Evolutionary conservation across 2,113 vertebrate genomes (phyloP).

Genomic region (Regulus satrapa): DNA sequence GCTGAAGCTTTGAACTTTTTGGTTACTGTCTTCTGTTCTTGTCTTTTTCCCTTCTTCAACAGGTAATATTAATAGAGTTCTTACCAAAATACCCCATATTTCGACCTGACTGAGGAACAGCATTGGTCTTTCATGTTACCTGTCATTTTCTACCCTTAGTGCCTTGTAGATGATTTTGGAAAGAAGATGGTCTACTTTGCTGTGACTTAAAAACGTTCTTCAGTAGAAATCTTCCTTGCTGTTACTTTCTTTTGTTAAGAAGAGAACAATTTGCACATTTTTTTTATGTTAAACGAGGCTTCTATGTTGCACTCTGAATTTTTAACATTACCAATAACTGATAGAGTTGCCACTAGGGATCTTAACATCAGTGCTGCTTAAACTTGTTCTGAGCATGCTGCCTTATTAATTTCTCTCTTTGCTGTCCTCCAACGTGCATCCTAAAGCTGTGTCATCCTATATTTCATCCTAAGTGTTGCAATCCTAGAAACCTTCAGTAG

Average conservation of each 20-base stretch:
- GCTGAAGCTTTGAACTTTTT: slow-evolving; percentile 5
- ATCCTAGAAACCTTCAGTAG: slow-evolving; percentile 64
- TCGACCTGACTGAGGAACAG: slow-evolving; percentile 91
- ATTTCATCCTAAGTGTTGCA: slow-evolving; percentile 62
- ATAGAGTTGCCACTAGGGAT: slow-evolving; percentile 69
- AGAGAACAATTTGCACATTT: slow-evolving; percentile 93
- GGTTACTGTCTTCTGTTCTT: slow-evolving; percentile 60
- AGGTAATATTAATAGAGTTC: slow-evolving; percentile 99
- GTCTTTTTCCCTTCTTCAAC: slow-evolving; percentile 63
- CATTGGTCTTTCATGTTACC: slow-evolving; percentile 75
- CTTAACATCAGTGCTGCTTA: slow-evolving; percentile 73
- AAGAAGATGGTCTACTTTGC: slow-evolving; percentile 85
- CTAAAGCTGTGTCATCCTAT: slow-evolving; percentile 23
- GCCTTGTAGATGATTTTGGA: slow-evolving; percentile 96
- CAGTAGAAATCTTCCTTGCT: slow-evolving; percentile 72
- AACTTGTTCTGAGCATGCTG: slow-evolving; percentile 78
- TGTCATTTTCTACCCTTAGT: slow-evolving; percentile 94
- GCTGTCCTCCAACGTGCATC: slow-evolving; percentile 54
- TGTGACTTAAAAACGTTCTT: slow-evolving; percentile 73
- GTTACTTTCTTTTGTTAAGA: slow-evolving; percentile 73
- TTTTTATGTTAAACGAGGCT: slow-evolving; percentile 77
- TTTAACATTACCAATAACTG: slow-evolving; percentile 72
- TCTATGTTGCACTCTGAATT: slow-evolving; percentile 83
- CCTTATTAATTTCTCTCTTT: slow-evolving; percentile 74
- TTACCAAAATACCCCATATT: slow-evolving; percentile 99